Percentiles rank a stretch among this genome's conserved stretches.
These are phyloP conservation scores for Melanogrammus aeglefinus DNA, from an alignment of 2,797 vertebrate genomes.

Conservation along the genomic window DNA sequence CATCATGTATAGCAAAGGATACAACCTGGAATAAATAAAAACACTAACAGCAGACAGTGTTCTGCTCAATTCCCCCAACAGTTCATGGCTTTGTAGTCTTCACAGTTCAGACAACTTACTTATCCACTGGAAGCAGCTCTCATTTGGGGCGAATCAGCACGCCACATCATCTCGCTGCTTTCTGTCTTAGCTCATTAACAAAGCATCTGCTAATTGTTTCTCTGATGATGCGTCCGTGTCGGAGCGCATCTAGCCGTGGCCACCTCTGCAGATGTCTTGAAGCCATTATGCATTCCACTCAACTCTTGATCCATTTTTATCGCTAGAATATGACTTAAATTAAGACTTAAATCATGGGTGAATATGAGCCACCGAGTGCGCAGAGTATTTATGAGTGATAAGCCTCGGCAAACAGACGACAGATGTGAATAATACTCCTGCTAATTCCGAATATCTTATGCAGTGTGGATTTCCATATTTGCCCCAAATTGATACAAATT, in stretches of 20 bases:
- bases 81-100: constrained; percentile 13
- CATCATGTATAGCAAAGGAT: not conserved
- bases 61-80: not conserved
- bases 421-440: not conserved
- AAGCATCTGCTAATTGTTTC: constrained; percentile 44
- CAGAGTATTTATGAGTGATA: not conserved
- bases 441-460: not conserved
- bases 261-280: constrained; percentile 27
- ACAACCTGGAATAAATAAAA: not conserved
- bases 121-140: constrained; percentile 7
- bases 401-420: not conserved
- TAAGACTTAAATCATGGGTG: constrained; percentile 16
- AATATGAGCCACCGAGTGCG: constrained; percentile 3
- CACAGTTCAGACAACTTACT: constrained; percentile 25
- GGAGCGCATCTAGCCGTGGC: constrained; percentile 46
- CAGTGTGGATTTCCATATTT: constrained; percentile 4
- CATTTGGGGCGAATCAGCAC: constrained; percentile 29
- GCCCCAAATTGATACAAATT: constrained; percentile 1
- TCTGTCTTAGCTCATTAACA: constrained; percentile 50
- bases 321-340: constrained; percentile 12
- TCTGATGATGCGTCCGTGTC: constrained; percentile 29
- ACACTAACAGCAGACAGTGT: not conserved
- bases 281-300: constrained; percentile 23
- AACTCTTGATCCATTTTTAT: not conserved
- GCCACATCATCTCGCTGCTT: constrained; percentile 42